Evolutionary conservation across 2,113 vertebrate genomes (phyloP), one percentile per base, ranked within the genome.

Genomic region (Sorex araneus): DNA sequence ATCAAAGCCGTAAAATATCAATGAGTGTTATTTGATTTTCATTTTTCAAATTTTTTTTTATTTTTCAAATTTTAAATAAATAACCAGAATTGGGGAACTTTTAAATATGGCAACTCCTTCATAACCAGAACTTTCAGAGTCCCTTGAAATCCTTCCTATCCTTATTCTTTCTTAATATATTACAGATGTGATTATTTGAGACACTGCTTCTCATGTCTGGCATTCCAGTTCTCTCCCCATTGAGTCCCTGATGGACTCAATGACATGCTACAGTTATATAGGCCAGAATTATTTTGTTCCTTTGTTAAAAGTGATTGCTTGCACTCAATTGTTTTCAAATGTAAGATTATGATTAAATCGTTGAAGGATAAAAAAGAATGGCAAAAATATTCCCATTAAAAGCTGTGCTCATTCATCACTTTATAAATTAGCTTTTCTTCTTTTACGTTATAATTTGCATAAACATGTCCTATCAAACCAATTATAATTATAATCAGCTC

Each of bases 21-120:
- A 23, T 4, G 18, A 60, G 57, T 21, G 21, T 60, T 54, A 54
- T 54, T 54, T 45, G 12, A 12, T 11, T 77, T 6, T 70, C 77
- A 9, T 12, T 21, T 63, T 90, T 96, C 71, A 93, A 57, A 87
- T 73, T 45, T 73, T 73, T n/a, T n/a, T n/a, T 36, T n/a, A n/a
- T n/a, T n/a, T n/a, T n/a, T n/a, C n/a, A 93, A 57, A 87, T 73
- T 45, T 73, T 73, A 80, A 83, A 18, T 75, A 54, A 78, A 84
- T 71, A 43, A 85, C 2, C 40, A 94, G 40, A 70, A 9, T 16
- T 78, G 23, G 7, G 64, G 6, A 11, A 94, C 40, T 40, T 4
- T 40, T 40, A 40, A 40, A 40, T 4, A 40, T 40, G 40, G 40
- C 40, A 40, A 40, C 1, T 80, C 16, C 27, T 2, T 18, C 6